Conservation (phyloP, 2,113 vertebrate genomes). For the Ictalurus furcatus region DNA sequence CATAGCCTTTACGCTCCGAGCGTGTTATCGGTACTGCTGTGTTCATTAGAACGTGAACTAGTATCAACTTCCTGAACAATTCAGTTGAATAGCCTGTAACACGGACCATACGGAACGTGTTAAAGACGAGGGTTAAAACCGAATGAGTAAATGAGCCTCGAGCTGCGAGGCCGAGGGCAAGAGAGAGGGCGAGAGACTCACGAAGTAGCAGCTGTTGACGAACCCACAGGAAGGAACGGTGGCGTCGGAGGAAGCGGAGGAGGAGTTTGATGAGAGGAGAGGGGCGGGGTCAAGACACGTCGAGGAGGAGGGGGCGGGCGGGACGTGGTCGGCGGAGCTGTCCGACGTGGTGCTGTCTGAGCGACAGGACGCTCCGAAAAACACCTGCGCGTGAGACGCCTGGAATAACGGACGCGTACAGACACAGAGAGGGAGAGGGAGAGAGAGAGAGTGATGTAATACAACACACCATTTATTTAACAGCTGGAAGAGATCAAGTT, state of each 20-base stretch:
- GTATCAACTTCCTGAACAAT: not conserved
- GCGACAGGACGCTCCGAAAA: conserved; percentile 66
- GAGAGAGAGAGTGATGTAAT: not conserved
- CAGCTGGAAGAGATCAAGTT: not conserved
- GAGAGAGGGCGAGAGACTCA: conserved; percentile 57
- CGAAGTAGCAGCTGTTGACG: conserved; percentile 80
- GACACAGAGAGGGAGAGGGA: not conserved
- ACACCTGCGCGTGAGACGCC: conserved; percentile 67
- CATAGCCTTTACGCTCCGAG: not conserved
- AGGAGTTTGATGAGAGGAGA: conserved; percentile 42
- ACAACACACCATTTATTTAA: not conserved
- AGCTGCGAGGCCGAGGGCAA: not conserved
- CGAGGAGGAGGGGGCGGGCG: not conserved
- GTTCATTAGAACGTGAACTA: not conserved
- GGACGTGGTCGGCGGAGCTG: conserved; percentile 69
- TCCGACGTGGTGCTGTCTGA: conserved; percentile 73
- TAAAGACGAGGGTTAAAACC: not conserved
- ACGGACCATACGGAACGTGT: too few species aligned
- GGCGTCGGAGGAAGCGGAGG: conserved; percentile 59
- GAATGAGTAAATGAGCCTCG: not conserved
- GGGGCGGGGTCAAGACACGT: conserved; percentile 59
- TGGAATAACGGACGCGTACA: not conserved
- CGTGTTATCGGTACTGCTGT: not conserved
- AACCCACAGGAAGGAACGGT: conserved; percentile 73
- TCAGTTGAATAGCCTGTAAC: not conserved